Evolutionary conservation across 2,797 vertebrate genomes (phyloP).

Genomic region (Tapirus indicus): DNA sequence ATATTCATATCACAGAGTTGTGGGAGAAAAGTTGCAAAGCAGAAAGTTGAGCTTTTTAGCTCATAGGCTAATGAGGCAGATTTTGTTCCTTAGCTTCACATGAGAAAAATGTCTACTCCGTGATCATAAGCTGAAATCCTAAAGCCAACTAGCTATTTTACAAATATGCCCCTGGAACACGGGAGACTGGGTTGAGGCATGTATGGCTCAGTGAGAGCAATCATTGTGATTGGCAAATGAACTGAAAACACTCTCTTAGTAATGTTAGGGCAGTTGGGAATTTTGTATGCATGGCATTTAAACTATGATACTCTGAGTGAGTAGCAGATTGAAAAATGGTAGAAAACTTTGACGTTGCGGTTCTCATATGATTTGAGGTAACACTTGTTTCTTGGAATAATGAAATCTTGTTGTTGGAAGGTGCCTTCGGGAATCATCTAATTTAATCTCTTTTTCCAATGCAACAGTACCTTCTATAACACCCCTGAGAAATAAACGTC

Average conservation of each 20-base stretch:
- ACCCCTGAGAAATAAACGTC: background rate
- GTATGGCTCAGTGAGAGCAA: slow-evolving; percentile 16
- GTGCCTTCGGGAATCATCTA: slow-evolving; percentile 4
- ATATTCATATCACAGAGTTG: background rate
- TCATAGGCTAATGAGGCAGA: background rate
- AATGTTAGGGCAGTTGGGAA: background rate
- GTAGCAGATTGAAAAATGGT: slow-evolving; percentile 38
- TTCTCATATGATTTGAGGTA: slow-evolving; percentile 27
- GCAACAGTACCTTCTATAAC: background rate
- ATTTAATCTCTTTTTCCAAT: background rate
- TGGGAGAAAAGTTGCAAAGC: background rate
- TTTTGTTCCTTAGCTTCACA: background rate
- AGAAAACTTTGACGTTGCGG: slow-evolving; percentile 14
- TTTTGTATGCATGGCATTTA: slow-evolving; percentile 12
- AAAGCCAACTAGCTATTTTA: slow-evolving; percentile 8
- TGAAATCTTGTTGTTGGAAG: slow-evolving; percentile 51
- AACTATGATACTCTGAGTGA: slow-evolving; percentile 16
- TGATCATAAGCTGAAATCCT: background rate
- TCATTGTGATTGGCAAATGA: slow-evolving; percentile 50
- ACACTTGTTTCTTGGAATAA: slow-evolving; percentile 44
- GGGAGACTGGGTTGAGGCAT: background rate
- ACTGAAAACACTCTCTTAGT: slow-evolving; percentile 3
- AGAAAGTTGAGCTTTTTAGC: background rate
- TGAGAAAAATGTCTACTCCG: background rate
- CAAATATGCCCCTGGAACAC: background rate